Evolutionary conservation across 2,797 vertebrate species (phyloP), one percentile per base, ranked within the genome.

Genomic region (Notamacropus eugenii): DNA sequence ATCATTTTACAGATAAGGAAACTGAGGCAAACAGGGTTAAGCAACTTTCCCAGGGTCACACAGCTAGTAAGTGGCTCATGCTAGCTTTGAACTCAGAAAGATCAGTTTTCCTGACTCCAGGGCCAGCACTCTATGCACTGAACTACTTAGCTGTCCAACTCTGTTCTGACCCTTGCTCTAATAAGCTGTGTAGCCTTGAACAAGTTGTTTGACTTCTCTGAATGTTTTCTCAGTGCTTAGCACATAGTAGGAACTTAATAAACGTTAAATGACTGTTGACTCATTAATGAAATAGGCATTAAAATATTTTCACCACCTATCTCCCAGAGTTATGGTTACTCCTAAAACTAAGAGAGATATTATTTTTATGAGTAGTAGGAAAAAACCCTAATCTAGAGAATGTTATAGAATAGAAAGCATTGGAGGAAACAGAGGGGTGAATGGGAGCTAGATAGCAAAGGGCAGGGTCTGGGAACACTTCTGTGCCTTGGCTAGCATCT

Each of bases 391-490:
- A 40, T 67, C 34, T n/a, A n/a, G 34, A n/a, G 5, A 67, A 31
- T n/a, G 67, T 74, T 22, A 19, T 46, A 46, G n/a, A 46, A 22
- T 46, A 82, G 67, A 82, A 74, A 22, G 67, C 67, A 46, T 24
- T 40, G n/a, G 67, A 46, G n/a, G 67, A 40, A 82, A 82, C 92
- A 29, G n/a, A 93, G 90, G 40, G 22, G 27, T 52, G 6, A 34
- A 34, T 34, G 0, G 46, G 34, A 92, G 62, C 67, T 58, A 46
- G 55, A 91, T n/a, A 56, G 22, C 16, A 40, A 94, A n/a, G 62
- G 57, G 55, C 92, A 93, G 52, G 16, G 55, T 62, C 55, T n/a
- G 91, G 91, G 54, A 59, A 94, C 50, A 19, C 34, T 54, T 95
- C 82, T 55, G 55, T 50, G 62, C 91, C 90, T 58, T 90, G 82